A percentile compares a stretch with the other conserved stretches of the same genome.
These are phyloP conservation scores for Pachliopta kotzebuea DNA, from an alignment of 2,888 invertebrate species.

Conservation along the genomic window DNA sequence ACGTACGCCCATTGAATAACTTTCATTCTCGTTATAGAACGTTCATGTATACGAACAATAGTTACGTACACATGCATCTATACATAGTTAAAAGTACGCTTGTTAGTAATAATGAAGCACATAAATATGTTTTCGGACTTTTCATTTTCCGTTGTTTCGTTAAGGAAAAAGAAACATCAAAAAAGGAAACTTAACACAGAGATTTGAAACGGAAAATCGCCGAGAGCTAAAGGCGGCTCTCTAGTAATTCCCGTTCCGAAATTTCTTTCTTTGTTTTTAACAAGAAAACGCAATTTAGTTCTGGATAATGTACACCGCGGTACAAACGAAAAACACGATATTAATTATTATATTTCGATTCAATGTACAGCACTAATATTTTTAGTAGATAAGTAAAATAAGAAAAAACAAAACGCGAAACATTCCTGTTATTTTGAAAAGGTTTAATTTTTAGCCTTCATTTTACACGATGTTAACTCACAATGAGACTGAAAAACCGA, in stretches of 20 bases:
- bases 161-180: conserved; percentile 24
- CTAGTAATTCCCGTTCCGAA: conserved; percentile 20
- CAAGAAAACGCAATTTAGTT: conserved; percentile 22
- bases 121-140: conserved; percentile 11
- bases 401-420: no score
- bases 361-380: no score
- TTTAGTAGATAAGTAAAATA: no score
- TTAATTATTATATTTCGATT: background rate
- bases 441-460: no score
- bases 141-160: conserved; percentile 20
- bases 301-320: conserved; percentile 12
- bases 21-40: no score
- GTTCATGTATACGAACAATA: no score
- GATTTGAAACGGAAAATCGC: conserved; percentile 27
- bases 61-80: no score
- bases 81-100: no score
- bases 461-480: no score
- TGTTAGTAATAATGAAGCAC: conserved; percentile 13
- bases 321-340: background rate
- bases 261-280: conserved; percentile 21
- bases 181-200: conserved; percentile 23
- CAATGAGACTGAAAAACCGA: no score
- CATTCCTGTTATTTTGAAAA: no score
- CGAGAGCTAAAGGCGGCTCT: conserved; percentile 22
- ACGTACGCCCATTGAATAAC: no score